phyloP scores from a whole-genome alignment of 2,888 invertebrate species.

The Melieria crassipennis region DNA sequence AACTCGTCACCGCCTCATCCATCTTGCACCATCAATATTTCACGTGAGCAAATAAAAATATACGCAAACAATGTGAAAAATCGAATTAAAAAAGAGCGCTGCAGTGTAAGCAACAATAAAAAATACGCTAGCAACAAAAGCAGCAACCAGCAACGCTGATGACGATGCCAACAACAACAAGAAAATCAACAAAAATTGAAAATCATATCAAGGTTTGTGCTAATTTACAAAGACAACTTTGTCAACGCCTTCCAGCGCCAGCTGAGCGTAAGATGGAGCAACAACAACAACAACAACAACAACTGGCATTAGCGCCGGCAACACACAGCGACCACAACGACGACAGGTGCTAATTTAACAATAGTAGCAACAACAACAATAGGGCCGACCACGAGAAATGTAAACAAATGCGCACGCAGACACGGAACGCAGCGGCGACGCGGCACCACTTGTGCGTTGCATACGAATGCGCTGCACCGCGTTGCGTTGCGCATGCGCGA shows the following conservation, averaged over 20 bases:
- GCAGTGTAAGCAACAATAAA: constrained; percentile 3
- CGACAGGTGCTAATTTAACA: neutral
- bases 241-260: neutral
- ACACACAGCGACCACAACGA: neutral
- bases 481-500: too few relatives aligned
- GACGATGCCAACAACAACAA: neutral
- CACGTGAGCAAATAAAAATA: neutral
- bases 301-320: neutral
- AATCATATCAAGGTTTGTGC: constrained; percentile 4
- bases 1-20: too few relatives aligned
- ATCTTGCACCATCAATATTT: too few relatives aligned
- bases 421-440: too few relatives aligned
- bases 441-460: too few relatives aligned
- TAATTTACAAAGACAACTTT: constrained; percentile 16
- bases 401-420: too few relatives aligned
- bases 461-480: too few relatives aligned
- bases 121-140: constrained; percentile 3
- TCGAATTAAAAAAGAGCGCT: neutral
- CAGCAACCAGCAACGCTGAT: neutral
- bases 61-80: neutral
- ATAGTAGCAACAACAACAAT: neutral
- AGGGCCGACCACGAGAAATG: too few relatives aligned
- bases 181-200: constrained; percentile 8
- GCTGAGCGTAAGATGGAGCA: neutral
- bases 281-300: neutral